Percentiles rank a stretch among this genome's conserved stretches.
These are phyloP conservation scores for Prunella fulvescens DNA, from an alignment of 2,113 vertebrate genomes.

Conservation along the genomic window DNA sequence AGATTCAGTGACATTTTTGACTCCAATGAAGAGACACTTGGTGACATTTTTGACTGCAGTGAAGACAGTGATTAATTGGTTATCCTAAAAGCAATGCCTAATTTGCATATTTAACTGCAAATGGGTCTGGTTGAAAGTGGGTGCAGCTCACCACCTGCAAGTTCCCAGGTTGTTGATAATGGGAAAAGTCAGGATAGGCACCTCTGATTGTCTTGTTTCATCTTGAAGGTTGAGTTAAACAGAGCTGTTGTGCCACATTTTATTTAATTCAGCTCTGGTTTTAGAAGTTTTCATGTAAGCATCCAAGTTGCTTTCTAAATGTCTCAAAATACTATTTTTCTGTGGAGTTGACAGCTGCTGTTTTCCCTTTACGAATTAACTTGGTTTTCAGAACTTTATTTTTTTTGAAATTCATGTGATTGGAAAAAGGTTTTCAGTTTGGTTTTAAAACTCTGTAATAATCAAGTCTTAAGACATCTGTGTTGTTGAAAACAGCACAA, in stretches of 20 bases:
- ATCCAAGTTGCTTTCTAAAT: neutral
- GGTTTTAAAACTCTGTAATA: neutral
- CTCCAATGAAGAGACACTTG: constrained; percentile 26
- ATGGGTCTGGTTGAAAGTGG: neutral
- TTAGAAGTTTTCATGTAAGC: neutral
- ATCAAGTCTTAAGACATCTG: neutral
- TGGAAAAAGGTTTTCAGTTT: neutral
- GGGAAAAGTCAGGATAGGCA: neutral
- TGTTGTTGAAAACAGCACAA: neutral
- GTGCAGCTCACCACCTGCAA: neutral
- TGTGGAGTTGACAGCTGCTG: neutral
- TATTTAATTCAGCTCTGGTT: neutral
- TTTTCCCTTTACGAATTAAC: neutral
- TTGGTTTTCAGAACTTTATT: neutral
- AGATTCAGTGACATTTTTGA: constrained; percentile 67
- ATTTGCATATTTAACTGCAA: neutral
- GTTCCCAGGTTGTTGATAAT: neutral
- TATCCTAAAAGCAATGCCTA: neutral
- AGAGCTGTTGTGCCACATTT: neutral
- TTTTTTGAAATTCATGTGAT: neutral
- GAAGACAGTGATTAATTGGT: neutral
- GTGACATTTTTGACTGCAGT: constrained; percentile 62
- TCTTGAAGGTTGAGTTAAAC: neutral
- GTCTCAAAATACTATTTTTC: neutral
- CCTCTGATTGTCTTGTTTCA: neutral